Conservation (phyloP, 2,888 invertebrate species). For the Dasysyrphus tricinctus region DNA sequence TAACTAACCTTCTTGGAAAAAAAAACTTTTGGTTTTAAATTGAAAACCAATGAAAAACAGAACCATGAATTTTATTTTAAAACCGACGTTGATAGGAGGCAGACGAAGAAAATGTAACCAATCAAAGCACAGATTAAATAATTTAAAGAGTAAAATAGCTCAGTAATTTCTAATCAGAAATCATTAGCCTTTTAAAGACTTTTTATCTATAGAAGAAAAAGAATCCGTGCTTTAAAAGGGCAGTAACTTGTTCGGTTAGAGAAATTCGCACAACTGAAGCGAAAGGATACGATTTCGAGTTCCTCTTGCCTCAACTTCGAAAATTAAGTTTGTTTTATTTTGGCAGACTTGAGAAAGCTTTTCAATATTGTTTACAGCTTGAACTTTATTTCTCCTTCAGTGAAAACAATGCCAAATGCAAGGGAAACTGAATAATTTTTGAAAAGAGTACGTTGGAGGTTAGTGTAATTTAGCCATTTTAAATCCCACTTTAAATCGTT, state of each 20-base stretch:
- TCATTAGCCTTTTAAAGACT: constrained; percentile 56
- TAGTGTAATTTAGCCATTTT: not conserved
- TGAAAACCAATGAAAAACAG: not conserved
- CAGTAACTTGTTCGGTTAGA: constrained; percentile 55
- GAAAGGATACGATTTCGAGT: constrained; percentile 52
- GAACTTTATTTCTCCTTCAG: constrained; percentile 46
- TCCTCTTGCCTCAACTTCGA: constrained; percentile 48
- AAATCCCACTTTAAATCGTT: too few species aligned
- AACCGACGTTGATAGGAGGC: constrained; percentile 14
- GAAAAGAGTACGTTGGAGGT: not conserved
- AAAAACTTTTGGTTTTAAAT: not conserved
- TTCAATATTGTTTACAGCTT: constrained; percentile 27
- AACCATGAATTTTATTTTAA: not conserved
- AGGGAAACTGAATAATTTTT: not conserved
- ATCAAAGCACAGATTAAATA: not conserved
- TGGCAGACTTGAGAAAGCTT: constrained; percentile 34
- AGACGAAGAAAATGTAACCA: not conserved
- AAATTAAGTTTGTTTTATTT: constrained; percentile 40
- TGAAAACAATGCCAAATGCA: constrained; percentile 37
- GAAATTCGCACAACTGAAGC: constrained; percentile 70
- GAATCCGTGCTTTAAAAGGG: constrained; percentile 40
- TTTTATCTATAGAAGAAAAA: constrained; percentile 49
- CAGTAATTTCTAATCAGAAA: constrained; percentile 22
- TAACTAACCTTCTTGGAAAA: constrained; percentile 46
- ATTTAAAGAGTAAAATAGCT: constrained; percentile 35